Conservation (phyloP, 1,140 invertebrate species). For the Thaumatotibia leucotreta region DNA sequence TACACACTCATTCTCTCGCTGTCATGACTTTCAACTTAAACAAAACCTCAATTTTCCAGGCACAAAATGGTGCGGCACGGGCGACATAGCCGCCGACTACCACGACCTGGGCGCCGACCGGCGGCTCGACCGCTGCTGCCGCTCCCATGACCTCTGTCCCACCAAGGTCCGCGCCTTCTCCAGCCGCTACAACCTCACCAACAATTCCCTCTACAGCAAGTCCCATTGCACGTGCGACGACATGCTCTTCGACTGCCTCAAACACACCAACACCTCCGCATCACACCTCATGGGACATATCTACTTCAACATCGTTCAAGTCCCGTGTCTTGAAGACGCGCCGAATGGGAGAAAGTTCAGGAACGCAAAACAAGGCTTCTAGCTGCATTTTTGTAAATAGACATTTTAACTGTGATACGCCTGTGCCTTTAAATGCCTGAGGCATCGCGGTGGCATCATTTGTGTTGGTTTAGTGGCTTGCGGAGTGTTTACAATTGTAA, state of each 20-base stretch:
- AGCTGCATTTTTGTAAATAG: constrained; percentile 45
- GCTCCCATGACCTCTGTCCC: constrained; percentile 88
- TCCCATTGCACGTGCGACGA: constrained; percentile 92
- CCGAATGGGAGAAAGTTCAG: constrained; percentile 62
- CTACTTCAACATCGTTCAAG: constrained; percentile 90
- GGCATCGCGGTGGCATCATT: background rate
- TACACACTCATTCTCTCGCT: too few species aligned
- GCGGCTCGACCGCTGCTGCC: constrained; percentile 88
- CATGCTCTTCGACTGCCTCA: constrained; percentile 88
- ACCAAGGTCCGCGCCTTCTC: constrained; percentile 85
- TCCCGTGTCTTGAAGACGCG: constrained; percentile 84
- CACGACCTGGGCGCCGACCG: constrained; percentile 86
- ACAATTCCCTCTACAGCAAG: constrained; percentile 91
- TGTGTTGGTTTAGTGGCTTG: constrained; percentile 35
- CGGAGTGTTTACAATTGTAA: background rate
- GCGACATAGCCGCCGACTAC: constrained; percentile 89
- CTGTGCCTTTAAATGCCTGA: constrained; percentile 57
- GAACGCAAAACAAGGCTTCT: constrained; percentile 70
- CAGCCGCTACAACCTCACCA: constrained; percentile 87
- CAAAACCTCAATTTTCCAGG: too few species aligned
- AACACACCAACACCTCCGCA: constrained; percentile 80
- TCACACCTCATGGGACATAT: constrained; percentile 89
- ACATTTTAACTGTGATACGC: constrained; percentile 70
- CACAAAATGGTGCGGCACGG: constrained; percentile 93
- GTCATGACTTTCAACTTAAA: too few species aligned